Evolutionary conservation across 2,888 invertebrate species (phyloP).

Genomic region (Drosophila affinis): DNA sequence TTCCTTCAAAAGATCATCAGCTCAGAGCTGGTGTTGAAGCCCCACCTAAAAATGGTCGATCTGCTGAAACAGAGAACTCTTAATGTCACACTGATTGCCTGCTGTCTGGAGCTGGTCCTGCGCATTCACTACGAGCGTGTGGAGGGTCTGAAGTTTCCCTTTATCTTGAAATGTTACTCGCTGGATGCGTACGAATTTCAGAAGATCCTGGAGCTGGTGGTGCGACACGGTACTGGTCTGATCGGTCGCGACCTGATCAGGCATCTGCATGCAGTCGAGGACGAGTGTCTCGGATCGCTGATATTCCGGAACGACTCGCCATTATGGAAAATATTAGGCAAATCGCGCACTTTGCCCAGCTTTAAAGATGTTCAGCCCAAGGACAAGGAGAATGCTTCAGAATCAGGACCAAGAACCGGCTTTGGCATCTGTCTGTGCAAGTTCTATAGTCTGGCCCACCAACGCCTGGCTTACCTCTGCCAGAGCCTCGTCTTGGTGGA

Average conservation of each 20-base stretch:
- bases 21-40: slow-evolving; percentile 43
- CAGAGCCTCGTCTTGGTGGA: slow-evolving; percentile 34
- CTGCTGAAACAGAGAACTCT: slow-evolving; percentile 47
- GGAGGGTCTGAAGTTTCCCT: slow-evolving; percentile 48
- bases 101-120: slow-evolving; percentile 59
- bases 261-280: slow-evolving; percentile 55
- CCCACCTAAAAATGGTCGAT: slow-evolving; percentile 34
- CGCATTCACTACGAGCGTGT: slow-evolving; percentile 26
- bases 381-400: slow-evolving; percentile 38
- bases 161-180: slow-evolving; percentile 49
- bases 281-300: slow-evolving; percentile 49
- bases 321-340: slow-evolving; percentile 46
- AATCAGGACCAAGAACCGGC: background rate
- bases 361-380: slow-evolving; percentile 34
- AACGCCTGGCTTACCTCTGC: slow-evolving; percentile 51
- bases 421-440: slow-evolving; percentile 64
- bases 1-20: slow-evolving; percentile 48
- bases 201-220: slow-evolving; percentile 61
- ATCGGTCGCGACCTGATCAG: slow-evolving; percentile 47
- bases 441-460: slow-evolving; percentile 57
- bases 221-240: slow-evolving; percentile 46
- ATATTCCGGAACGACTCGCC: slow-evolving; percentile 57
- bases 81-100: slow-evolving; percentile 42
- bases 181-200: slow-evolving; percentile 65
- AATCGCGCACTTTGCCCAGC: slow-evolving; percentile 23